Evolutionary conservation across 2,888 invertebrate genomes (phyloP).

Genomic region (Conus canariensis): DNA sequence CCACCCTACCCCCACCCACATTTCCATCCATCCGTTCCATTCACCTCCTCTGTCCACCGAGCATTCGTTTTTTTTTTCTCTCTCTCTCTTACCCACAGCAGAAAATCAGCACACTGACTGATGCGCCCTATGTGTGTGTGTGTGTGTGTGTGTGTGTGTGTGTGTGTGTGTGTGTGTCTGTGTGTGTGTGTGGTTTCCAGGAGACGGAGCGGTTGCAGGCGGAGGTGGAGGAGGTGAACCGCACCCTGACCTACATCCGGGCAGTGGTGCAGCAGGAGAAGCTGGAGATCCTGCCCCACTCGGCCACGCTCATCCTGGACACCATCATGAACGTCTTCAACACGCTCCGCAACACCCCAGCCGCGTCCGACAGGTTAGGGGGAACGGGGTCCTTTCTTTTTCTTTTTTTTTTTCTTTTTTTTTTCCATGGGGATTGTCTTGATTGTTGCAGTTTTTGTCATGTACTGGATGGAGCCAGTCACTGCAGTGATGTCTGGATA

Average conservation of each 20-base stretch:
- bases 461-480: no score
- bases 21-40: no score
- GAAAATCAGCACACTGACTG: no score
- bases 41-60: no score
- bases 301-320: slow-evolving; percentile 95
- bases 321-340: slow-evolving; percentile 85
- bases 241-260: slow-evolving; percentile 91
- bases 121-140: no score
- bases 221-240: slow-evolving; percentile 82
- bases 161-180: slow-evolving; percentile 13
- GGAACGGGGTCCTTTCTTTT: not conserved
- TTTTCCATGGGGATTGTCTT: not conserved
- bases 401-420: not conserved
- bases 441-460: no score
- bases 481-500: no score
- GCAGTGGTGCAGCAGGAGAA: slow-evolving; percentile 95
- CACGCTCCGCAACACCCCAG: slow-evolving; percentile 70
- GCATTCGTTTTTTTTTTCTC: no score
- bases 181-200: slow-evolving; percentile 57
- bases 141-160: no score
- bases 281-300: slow-evolving; percentile 94
- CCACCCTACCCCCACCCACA: no score
- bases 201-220: slow-evolving; percentile 72
- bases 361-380: slow-evolving; percentile 72
- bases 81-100: no score